Evolutionary conservation across 2,888 invertebrate species (phyloP).

Genomic region (Trilocha varians): DNA sequence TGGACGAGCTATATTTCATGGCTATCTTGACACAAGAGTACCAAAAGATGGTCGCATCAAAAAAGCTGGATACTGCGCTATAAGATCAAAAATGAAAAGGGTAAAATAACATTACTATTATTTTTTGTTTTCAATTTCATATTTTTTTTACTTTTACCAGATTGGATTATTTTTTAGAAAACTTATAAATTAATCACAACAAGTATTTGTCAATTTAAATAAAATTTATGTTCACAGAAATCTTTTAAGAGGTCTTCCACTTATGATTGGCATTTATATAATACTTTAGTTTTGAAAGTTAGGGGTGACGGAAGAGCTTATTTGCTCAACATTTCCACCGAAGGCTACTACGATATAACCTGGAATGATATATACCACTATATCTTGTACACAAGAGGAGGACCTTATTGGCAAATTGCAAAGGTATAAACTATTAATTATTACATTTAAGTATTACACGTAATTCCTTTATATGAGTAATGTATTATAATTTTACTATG

Average conservation of each 20-base stretch:
- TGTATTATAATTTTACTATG: too few relatives aligned
- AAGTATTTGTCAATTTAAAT: not conserved
- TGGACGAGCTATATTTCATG: slow-evolving; percentile 82
- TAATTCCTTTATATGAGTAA: too few relatives aligned
- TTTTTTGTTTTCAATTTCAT: not conserved
- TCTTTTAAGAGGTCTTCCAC: slow-evolving; percentile 83
- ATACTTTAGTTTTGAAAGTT: slow-evolving; percentile 81
- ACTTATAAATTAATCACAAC: too few relatives aligned
- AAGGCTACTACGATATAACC: slow-evolving; percentile 85
- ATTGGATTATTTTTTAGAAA: not conserved
- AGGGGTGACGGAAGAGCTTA: slow-evolving; percentile 97
- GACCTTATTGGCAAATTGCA: slow-evolving; percentile 97
- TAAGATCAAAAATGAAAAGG: slow-evolving; percentile 78
- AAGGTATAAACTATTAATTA: slow-evolving; percentile 69
- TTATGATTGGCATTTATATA: slow-evolving; percentile 85
- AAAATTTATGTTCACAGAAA: slow-evolving; percentile 70
- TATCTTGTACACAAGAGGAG: slow-evolving; percentile 93
- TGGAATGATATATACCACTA: slow-evolving; percentile 93
- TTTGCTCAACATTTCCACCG: slow-evolving; percentile 82
- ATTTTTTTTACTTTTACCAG: not conserved
- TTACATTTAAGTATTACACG: not conserved
- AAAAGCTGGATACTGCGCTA: slow-evolving; percentile 86
- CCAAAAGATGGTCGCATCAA: slow-evolving; percentile 87
- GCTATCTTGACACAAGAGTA: slow-evolving; percentile 77
- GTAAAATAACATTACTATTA: slow-evolving; percentile 44